Evolutionary conservation across 1,140 invertebrate genomes (phyloP), one percentile per base, ranked within the genome.

Genomic region (Lysiphlebus fabarum): DNA sequence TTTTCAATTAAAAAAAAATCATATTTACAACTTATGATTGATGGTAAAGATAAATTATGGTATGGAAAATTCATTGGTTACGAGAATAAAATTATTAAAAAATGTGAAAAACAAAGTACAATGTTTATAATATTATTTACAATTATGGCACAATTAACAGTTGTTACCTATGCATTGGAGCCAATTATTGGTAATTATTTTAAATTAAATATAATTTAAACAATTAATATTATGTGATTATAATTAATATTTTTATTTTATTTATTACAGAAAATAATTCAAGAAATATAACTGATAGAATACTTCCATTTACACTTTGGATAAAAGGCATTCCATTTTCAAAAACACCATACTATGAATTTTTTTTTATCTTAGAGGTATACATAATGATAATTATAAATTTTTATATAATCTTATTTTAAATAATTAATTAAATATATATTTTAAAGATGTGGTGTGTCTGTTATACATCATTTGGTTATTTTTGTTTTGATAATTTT

Each of bases 401-500:
- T n/a, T n/a, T n/a, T n/a, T n/a, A n/a, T n/a, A n/a, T n/a, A n/a
- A n/a, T n/a, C n/a, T n/a, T n/a, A n/a, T 12, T 12, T 40, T 14
- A 42, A 14, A 43, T 26, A 33, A 17, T 11, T 33, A 17, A 48
- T 37, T 11, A 37, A 43, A 33, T 11, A 45, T 34, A 51, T 34
- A 11, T 40, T n/a, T 45, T 53, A 36, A 38, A 59, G 57, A n/a
- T 59, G 36, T 10, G 43, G 5, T 36, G 49, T 12, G 56, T 50
- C 34, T 59, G 56, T 37, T 17, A 59, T 6, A 17, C 48, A 7
- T 58, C 57, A 34, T 53, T 53, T 10, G 42, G 59, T 37, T 63
- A 63, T 41, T 56, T 55, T 34, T 63, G 62, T 47, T 63, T 59
- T 17, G 62, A 63, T 12, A 59, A 59, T 53, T 41, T 33, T 36